phyloP scores from a whole-genome alignment of 1,140 invertebrate species.

The Drosophila watanabei region DNA sequence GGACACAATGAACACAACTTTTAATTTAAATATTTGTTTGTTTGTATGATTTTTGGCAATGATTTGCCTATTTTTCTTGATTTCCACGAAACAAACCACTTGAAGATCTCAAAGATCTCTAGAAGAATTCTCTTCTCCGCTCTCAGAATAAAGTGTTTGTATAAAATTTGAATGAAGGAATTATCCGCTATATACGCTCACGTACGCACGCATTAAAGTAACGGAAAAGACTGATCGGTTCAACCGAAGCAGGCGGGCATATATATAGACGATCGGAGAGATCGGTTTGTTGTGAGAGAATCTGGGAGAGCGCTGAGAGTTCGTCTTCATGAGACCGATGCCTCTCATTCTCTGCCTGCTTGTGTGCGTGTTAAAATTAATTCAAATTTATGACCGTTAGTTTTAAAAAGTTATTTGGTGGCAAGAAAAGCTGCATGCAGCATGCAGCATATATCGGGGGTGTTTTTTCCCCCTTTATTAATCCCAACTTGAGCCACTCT shows the following conservation, averaged over 20 bases:
- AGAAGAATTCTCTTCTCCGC: conserved; percentile 7
- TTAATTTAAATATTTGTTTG: conserved; percentile 31
- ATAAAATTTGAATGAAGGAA: conserved; percentile 32
- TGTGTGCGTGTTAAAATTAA: conserved; percentile 60
- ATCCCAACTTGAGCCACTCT: conserved; percentile 15
- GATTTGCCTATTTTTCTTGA: conserved; percentile 43
- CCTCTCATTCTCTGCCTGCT: not conserved
- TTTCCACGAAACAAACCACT: conserved; percentile 39
- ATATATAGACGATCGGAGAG: conserved; percentile 18
- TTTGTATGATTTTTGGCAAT: conserved; percentile 38
- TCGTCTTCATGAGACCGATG: conserved; percentile 11
- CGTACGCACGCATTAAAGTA: conserved; percentile 65
- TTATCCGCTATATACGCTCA: conserved; percentile 8
- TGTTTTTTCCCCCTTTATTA: conserved; percentile 28
- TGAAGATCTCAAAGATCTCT: conserved; percentile 36
- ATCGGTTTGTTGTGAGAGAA: not conserved
- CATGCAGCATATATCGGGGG: not conserved
- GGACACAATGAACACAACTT: conserved; percentile 34
- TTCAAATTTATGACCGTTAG: conserved; percentile 78
- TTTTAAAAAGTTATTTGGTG: conserved; percentile 46
- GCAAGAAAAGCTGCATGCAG: conserved; percentile 19
- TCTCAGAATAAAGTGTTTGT: conserved; percentile 8
- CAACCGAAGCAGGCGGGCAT: conserved; percentile 14
- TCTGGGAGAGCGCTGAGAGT: conserved; percentile 14
- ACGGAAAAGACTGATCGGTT: conserved; percentile 61